Percentiles rank a stretch among this genome's conserved stretches.
phyloP scores from a whole-genome alignment of 2,113 vertebrate genomes.

The Thryonomys swinderianus region DNA sequence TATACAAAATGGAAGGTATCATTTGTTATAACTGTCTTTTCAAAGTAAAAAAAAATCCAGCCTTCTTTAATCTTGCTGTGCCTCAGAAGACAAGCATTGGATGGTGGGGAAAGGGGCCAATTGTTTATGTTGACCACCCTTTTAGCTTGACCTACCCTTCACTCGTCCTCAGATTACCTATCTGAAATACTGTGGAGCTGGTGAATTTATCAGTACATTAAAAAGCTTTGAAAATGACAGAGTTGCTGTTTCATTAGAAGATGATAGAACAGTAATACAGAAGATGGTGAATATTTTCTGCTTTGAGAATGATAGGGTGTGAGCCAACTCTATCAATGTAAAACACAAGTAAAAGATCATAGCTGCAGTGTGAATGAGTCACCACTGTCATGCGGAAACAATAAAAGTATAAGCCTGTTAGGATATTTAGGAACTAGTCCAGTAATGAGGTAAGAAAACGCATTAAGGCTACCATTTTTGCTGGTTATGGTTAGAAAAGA shows the following conservation, averaged over 20 bases:
- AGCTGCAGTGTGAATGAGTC: not conserved
- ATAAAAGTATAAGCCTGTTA: not conserved
- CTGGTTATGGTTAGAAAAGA: not conserved
- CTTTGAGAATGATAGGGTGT: not conserved
- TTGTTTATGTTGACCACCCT: not conserved
- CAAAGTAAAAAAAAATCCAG: not conserved
- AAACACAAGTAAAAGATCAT: not conserved
- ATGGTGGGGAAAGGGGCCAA: not conserved
- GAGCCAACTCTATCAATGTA: not conserved
- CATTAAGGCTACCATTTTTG: not conserved
- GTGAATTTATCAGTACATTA: not conserved
- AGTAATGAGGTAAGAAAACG: not conserved
- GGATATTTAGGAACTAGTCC: not conserved
- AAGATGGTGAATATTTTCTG: not conserved
- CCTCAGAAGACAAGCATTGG: not conserved
- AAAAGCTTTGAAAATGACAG: not conserved
- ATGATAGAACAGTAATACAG: not conserved
- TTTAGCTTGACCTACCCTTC: not conserved
- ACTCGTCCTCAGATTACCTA: not conserved
- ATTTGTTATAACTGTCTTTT: slow-evolving; percentile 12
- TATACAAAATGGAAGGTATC: not conserved
- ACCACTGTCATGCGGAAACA: not conserved
- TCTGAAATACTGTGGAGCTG: not conserved
- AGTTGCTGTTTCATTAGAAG: not conserved
- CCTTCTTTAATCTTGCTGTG: not conserved